phyloP scores from a whole-genome alignment of 92 coral and sea anemone species.

The Heteractis magnifica region DNA sequence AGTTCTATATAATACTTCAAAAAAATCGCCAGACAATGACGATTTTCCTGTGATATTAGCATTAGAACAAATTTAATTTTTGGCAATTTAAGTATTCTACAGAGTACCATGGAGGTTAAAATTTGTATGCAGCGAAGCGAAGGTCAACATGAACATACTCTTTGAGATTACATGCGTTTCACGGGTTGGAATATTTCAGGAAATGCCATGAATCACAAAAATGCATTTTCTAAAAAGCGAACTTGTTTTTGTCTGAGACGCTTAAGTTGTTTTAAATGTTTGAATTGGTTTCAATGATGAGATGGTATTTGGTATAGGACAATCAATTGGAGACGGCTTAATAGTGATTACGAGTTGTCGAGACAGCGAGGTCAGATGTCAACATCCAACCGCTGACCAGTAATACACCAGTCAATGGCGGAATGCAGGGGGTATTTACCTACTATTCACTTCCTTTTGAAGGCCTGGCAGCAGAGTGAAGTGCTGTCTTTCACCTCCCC shows the following conservation, averaged over 20 bases:
- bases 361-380: not conserved
- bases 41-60: too few relatives aligned
- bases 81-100: too few relatives aligned
- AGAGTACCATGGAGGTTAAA: too few relatives aligned
- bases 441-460: too few relatives aligned
- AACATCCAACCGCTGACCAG: not conserved
- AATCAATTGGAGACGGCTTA: not conserved
- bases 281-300: not conserved
- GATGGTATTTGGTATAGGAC: not conserved
- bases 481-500: too few relatives aligned
- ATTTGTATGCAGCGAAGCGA: too few relatives aligned
- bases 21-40: too few relatives aligned
- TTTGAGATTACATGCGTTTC: not conserved
- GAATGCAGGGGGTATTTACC: not conserved
- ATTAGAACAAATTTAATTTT: too few relatives aligned
- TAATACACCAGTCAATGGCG: not conserved
- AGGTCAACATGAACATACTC: not conserved
- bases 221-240: not conserved
- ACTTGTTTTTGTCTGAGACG: not conserved
- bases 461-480: too few relatives aligned
- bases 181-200: not conserved
- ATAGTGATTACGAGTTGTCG: not conserved
- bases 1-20: too few relatives aligned
- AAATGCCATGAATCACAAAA: not conserved
- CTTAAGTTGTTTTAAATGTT: not conserved